These are phyloP conservation scores for Prorops nasuta DNA, from an alignment of 1,140 invertebrate species.

Conservation along the genomic window DNA sequence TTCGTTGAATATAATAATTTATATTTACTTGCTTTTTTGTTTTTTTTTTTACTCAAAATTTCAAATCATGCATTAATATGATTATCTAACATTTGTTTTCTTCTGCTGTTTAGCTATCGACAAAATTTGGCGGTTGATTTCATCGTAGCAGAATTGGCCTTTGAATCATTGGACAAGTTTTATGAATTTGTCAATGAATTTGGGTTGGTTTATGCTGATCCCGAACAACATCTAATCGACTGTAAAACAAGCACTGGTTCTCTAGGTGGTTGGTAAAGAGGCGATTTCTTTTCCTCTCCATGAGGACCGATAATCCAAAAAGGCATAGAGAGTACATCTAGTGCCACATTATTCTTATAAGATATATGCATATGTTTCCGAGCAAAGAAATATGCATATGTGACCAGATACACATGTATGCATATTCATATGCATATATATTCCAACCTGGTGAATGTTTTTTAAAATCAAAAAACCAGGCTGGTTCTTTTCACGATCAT, in stretches of 20 bases:
- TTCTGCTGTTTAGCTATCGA: slow-evolving; percentile 83
- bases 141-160: slow-evolving; percentile 82
- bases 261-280: slow-evolving; percentile 56
- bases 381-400: slow-evolving; percentile 24
- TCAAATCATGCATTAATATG: slow-evolving; percentile 17
- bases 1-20: slow-evolving; percentile 14
- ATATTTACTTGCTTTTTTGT: slow-evolving; percentile 17
- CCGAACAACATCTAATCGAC: slow-evolving; percentile 73
- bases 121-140: slow-evolving; percentile 83
- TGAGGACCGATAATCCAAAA: slow-evolving; percentile 9
- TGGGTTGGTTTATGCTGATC: slow-evolving; percentile 72
- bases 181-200: slow-evolving; percentile 83
- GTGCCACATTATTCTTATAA: slow-evolving; percentile 10
- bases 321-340: slow-evolving; percentile 3
- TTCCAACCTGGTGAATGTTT: not conserved
- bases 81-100: slow-evolving; percentile 50
- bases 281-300: too few relatives aligned
- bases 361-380: slow-evolving; percentile 27
- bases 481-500: too few relatives aligned
- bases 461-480: too few relatives aligned
- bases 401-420: slow-evolving; percentile 12
- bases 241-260: slow-evolving; percentile 77
- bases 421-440: slow-evolving; percentile 31
- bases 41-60: slow-evolving; percentile 18
- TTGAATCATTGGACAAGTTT: slow-evolving; percentile 77